A percentile compares a stretch with the other conserved stretches of the same genome.
Evolutionary conservation across 2,113 vertebrate species (phyloP).

Genomic region (Paedocypris sp.): DNA sequence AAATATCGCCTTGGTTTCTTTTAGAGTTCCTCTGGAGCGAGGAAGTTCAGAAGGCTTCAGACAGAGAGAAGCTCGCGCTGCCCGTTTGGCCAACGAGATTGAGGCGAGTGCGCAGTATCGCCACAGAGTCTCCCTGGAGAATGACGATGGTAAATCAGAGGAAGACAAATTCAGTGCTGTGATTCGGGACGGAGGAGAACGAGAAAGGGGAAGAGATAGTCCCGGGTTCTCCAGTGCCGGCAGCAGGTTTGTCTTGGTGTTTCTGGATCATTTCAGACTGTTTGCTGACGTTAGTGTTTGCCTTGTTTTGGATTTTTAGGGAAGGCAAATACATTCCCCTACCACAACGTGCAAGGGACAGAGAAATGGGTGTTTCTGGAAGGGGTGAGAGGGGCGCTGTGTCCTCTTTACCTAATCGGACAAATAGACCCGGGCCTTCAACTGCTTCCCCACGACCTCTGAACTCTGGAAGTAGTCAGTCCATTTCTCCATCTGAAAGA

Average conservation of each 20-base stretch:
- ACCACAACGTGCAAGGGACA: slow-evolving; percentile 76
- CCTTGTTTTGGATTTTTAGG: slow-evolving; percentile 45
- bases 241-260: slow-evolving; percentile 44
- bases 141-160: slow-evolving; percentile 75
- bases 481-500: slow-evolving; percentile 52
- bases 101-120: slow-evolving; percentile 81
- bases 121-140: slow-evolving; percentile 71
- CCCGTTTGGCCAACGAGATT: slow-evolving; percentile 78
- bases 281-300: not conserved
- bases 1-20: not conserved
- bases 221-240: slow-evolving; percentile 52
- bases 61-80: slow-evolving; percentile 74
- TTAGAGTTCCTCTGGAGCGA: slow-evolving; percentile 76
- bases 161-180: slow-evolving; percentile 82
- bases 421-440: slow-evolving; percentile 50
- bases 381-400: slow-evolving; percentile 52
- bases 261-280: not conserved
- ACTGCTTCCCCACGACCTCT: slow-evolving; percentile 46
- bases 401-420: slow-evolving; percentile 51
- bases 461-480: slow-evolving; percentile 38
- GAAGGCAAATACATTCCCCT: slow-evolving; percentile 81
- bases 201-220: slow-evolving; percentile 53
- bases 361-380: slow-evolving; percentile 58
- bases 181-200: slow-evolving; percentile 56
- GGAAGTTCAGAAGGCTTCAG: slow-evolving; percentile 73